phyloP scores from a whole-genome alignment of 2,113 vertebrate species.

The Myodes glareolus region DNA sequence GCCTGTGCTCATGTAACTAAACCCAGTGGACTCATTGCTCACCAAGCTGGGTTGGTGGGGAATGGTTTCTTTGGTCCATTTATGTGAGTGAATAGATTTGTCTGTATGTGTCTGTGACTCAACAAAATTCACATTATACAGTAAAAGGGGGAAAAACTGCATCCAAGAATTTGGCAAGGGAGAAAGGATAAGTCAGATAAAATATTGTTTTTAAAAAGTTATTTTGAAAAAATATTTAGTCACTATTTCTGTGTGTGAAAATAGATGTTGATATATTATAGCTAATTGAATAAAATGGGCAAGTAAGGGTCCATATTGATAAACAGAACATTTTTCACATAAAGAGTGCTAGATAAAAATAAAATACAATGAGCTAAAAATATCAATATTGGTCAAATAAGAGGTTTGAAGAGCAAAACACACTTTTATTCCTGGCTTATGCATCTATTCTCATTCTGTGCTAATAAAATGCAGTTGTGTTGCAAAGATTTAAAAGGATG shows the following conservation, averaged over 20 bases:
- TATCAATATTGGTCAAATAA: background rate
- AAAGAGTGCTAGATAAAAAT: background rate
- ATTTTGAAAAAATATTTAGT: background rate
- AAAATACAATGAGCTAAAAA: background rate
- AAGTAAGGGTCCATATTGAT: background rate
- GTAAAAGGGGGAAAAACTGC: background rate
- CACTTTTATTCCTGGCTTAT: background rate
- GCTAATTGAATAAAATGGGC: background rate
- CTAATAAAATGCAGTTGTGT: background rate
- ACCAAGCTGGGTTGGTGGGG: background rate
- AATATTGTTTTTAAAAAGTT: background rate
- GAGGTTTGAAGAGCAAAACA: background rate
- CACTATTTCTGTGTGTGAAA: background rate
- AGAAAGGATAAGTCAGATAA: background rate
- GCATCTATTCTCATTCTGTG: background rate
- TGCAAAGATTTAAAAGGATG: background rate
- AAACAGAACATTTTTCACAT: background rate
- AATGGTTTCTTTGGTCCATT: background rate
- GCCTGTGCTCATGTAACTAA: background rate
- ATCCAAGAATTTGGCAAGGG: background rate
- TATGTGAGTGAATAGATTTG: background rate
- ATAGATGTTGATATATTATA: background rate
- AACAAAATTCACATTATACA: background rate
- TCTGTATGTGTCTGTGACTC: background rate
- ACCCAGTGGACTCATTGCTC: background rate